A percentile compares a stretch with the other conserved stretches of the same genome.
These are phyloP conservation scores for Ptychadena robeensis DNA, from an alignment of 2,797 vertebrate genomes.

Conservation along the genomic window DNA sequence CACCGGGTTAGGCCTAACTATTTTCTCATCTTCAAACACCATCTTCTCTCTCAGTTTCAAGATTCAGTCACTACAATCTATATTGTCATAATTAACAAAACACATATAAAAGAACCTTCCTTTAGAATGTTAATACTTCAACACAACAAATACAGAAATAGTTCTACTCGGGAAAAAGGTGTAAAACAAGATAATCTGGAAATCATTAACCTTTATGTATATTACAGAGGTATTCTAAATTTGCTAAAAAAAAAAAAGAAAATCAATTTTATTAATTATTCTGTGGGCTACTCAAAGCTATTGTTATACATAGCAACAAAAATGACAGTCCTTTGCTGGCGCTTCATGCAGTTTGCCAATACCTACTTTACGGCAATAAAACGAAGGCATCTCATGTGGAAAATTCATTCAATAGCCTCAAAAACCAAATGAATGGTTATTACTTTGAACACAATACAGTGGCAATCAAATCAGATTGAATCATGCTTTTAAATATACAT, in stretches of 20 bases:
- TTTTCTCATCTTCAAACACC: too few relatives aligned
- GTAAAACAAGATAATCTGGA: too few relatives aligned
- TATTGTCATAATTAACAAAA: too few relatives aligned
- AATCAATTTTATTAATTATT: constrained; percentile 66
- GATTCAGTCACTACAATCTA: too few relatives aligned
- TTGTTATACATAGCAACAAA: constrained; percentile 73
- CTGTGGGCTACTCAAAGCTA: constrained; percentile 69
- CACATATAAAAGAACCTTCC: not conserved
- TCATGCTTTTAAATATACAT: constrained; percentile 81
- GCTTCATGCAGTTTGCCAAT: constrained; percentile 79
- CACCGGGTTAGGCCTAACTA: too few relatives aligned
- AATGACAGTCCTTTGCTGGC: constrained; percentile 76
- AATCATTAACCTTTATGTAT: not conserved
- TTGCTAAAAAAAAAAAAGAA: constrained; percentile 61
- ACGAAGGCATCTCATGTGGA: constrained; percentile 85
- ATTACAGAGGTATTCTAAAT: constrained; percentile 59
- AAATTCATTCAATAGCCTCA: constrained; percentile 84
- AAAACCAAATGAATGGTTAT: constrained; percentile 87
- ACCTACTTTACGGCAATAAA: constrained; percentile 82
- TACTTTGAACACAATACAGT: constrained; percentile 83
- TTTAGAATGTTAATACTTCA: not conserved
- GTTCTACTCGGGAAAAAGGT: not conserved
- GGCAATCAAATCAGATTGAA: constrained; percentile 85
- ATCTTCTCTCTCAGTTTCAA: too few relatives aligned
- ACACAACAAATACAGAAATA: not conserved